These are phyloP conservation scores for Echinometra lucunter DNA, from an alignment of 53 echinoderm and acorn worm genomes.

Conservation along the genomic window DNA sequence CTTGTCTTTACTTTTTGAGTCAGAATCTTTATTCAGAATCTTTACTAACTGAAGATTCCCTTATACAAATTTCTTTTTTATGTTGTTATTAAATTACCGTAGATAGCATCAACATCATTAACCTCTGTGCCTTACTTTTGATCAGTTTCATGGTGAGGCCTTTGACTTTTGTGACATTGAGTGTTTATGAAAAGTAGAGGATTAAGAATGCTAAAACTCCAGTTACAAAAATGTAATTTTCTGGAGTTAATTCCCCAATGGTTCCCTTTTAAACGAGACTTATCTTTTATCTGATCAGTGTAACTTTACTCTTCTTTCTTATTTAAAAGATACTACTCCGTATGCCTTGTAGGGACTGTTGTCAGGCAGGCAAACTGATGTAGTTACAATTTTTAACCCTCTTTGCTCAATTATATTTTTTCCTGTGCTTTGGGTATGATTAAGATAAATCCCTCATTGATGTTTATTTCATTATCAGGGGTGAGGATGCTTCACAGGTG, in stretches of 20 bases:
- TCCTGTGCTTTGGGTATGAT: background rate
- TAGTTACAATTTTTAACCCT: background rate
- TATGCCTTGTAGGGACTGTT: too few species aligned
- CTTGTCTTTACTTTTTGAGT: background rate
- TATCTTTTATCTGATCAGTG: too few species aligned
- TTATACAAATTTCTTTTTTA: background rate
- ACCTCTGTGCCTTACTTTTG: background rate
- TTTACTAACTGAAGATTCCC: background rate
- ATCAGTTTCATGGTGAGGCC: background rate
- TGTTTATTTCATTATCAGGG: background rate
- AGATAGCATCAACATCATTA: slow-evolving; percentile 18
- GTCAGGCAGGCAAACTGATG: too few species aligned
- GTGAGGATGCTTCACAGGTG: background rate
- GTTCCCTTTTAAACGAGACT: too few species aligned
- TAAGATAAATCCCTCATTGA: background rate
- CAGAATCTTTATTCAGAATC: background rate
- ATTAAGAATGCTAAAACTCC: background rate
- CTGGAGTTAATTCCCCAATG: too few species aligned
- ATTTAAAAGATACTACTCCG: too few species aligned
- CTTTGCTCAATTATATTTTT: background rate
- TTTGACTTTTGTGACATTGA: background rate
- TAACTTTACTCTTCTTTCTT: too few species aligned
- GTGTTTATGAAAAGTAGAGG: background rate
- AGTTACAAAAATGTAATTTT: too few species aligned
- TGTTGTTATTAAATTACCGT: background rate